Conservation (phyloP, 2,113 vertebrate genomes). For the Smithornis capensis region DNA sequence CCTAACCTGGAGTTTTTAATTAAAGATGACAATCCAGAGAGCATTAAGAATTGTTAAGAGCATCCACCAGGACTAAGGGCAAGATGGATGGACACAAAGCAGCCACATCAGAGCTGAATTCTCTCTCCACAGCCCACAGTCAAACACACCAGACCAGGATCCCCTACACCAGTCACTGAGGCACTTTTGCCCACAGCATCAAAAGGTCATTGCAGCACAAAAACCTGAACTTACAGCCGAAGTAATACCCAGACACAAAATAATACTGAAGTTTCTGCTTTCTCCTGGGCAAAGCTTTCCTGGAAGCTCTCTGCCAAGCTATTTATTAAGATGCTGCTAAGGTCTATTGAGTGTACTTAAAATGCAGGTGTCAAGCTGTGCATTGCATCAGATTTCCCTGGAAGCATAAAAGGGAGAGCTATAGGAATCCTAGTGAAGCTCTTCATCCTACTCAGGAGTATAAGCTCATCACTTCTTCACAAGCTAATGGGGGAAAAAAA, state of each 20-base stretch:
- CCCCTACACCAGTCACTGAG: not conserved
- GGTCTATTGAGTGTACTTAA: not conserved
- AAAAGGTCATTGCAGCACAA: not conserved
- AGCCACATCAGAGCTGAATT: not conserved
- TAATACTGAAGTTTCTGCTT: not conserved
- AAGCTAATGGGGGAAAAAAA: not conserved
- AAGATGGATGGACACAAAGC: not conserved
- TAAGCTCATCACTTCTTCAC: not conserved
- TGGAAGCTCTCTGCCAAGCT: not conserved
- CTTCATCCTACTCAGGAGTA: not conserved
- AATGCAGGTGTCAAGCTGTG: constrained; percentile 30
- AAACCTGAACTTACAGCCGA: not conserved
- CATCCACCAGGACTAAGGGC: not conserved
- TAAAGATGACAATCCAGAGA: not conserved
- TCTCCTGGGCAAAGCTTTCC: not conserved
- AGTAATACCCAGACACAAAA: not conserved
- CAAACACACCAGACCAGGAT: not conserved
- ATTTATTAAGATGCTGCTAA: constrained; percentile 9
- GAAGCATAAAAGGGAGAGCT: not conserved
- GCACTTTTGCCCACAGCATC: not conserved
- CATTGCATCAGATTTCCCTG: constrained; percentile 20
- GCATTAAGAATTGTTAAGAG: not conserved
- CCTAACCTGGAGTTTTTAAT: not conserved
- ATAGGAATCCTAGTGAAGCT: not conserved
- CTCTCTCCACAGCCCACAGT: not conserved